Evolutionary conservation across 2,888 invertebrate genomes (phyloP), one percentile per base, ranked within the genome.

Genomic region (Molorchus minor): DNA sequence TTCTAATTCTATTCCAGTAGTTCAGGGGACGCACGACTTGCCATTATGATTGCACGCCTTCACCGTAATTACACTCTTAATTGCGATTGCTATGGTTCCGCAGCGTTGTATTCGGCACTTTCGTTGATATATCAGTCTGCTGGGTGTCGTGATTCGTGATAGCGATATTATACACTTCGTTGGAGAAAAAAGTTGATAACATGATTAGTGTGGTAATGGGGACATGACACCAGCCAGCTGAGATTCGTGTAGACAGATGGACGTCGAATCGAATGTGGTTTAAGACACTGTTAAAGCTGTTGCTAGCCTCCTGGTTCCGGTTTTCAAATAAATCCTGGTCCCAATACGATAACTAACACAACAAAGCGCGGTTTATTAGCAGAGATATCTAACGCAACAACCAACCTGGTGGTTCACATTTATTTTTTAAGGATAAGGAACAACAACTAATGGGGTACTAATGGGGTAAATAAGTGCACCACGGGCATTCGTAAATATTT

Each of bases 1-100:
- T 41, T 41, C 36, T 41, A 41, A 41, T n/a, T n/a, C n/a, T 19
- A 20, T 17, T 41, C 43, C 21, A 13, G 43, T 43, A 43, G 43
- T 25, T 43, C 43, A 25, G 25, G 21, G 25, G 25, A 43, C 21
- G 19, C 43, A 13, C 25, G 43, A 21, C 21, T 13, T 19, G 25
- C 41, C 20, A 16, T 21, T 12, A 43, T 20, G 5, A 20, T 16
- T 43, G 25, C 43, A 43, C 25, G 43, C 20, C 13, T 25, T 25
- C 25, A 15, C 25, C 15, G 41, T 13, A 43, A 43, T 43, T 25
- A 43, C 25, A 13, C 43, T 7, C 25, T 7, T 43, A 43, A 43
- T 20, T 43, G 25, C 13, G 21, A 43, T 43, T 21, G 12, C 12
- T 21, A 43, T 10, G 21, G 25, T 43, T 25, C 13, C 8, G 13